phyloP scores from a whole-genome alignment of 2,113 vertebrate species.

The Cyphomyrus discorhynchus region DNA sequence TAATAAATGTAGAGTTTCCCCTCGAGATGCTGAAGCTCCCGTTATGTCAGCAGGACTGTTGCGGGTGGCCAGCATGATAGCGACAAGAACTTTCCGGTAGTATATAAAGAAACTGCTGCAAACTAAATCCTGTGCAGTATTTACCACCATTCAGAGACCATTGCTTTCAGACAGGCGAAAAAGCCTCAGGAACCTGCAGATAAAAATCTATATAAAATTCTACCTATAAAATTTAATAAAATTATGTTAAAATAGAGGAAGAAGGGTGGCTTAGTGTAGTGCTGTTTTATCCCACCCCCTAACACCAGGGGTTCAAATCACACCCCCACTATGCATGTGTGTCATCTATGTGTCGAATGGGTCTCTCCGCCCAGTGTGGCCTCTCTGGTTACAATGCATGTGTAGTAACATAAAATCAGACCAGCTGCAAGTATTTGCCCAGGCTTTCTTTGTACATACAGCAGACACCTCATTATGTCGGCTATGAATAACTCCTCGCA shows the following conservation, averaged over 20 bases:
- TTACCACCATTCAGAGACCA: not conserved
- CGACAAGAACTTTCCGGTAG: not conserved
- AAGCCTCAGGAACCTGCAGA: not conserved
- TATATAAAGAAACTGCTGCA: not conserved
- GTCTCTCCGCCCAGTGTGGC: not conserved
- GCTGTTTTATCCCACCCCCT: not conserved
- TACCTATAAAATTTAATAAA: not conserved
- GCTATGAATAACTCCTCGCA: not conserved
- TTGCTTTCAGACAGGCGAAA: not conserved
- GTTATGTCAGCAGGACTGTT: not conserved
- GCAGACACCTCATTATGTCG: not conserved
- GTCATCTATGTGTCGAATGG: not conserved
- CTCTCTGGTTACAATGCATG: not conserved
- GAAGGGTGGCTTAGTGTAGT: too few relatives aligned
- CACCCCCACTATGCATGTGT: not conserved
- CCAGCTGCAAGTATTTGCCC: conserved; percentile 18
- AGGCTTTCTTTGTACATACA: not conserved
- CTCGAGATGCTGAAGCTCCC: not conserved
- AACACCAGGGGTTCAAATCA: not conserved
- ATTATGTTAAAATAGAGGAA: not conserved
- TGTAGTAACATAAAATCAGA: conserved; percentile 19
- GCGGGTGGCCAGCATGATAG: not conserved
- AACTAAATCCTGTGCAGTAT: not conserved
- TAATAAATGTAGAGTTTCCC: not conserved
- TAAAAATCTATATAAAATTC: not conserved